Conservation (phyloP, 2,797 vertebrate species). For the Glossophaga mutica region DNA sequence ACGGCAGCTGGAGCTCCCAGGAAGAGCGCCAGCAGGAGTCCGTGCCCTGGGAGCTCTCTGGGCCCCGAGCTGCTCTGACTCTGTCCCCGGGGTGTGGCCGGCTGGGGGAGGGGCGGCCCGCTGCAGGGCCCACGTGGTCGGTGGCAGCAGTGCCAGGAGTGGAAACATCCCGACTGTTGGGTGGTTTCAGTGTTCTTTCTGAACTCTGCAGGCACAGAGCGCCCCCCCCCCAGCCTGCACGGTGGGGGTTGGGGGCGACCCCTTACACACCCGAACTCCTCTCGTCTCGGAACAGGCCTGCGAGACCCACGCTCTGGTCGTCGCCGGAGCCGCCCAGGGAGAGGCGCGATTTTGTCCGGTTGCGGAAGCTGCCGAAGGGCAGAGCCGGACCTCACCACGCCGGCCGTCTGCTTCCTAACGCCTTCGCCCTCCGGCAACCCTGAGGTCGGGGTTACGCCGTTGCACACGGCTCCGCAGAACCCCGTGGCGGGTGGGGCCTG, state of each 20-base stretch:
- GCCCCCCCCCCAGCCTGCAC: background rate
- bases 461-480: background rate
- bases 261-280: no score
- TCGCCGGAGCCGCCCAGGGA: no score
- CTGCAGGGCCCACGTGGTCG: background rate
- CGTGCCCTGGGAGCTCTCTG: background rate
- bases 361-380: no score
- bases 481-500: background rate
- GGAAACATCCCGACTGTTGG: background rate
- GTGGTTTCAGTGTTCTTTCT: background rate
- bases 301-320: rapidly evolving
- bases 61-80: background rate
- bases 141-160: background rate
- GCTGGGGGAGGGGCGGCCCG: rapidly evolving
- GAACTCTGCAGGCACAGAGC: background rate
- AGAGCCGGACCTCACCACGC: no score
- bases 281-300: no score
- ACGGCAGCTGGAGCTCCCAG: background rate
- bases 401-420: no score
- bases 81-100: background rate
- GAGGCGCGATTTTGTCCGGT: no score
- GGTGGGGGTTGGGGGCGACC: no score
- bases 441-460: background rate
- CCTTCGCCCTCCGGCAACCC: no score
- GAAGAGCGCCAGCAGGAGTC: background rate